Evolutionary conservation across 2,888 invertebrate genomes (phyloP).

Genomic region (Lasioglossum leucozonium): DNA sequence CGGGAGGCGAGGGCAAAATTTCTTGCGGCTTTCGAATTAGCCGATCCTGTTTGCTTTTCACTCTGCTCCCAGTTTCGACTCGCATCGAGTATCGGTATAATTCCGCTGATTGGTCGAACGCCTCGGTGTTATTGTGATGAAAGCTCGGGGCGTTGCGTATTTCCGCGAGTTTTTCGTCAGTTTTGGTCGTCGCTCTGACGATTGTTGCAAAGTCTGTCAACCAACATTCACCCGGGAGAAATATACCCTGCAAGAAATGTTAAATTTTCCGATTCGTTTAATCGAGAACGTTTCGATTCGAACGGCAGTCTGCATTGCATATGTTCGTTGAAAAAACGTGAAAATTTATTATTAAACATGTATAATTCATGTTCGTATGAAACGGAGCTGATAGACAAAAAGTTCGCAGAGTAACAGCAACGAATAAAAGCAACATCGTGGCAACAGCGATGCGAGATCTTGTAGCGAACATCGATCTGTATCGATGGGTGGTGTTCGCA

Average conservation of each 20-base stretch:
- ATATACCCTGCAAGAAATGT: not conserved
- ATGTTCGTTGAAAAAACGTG: too few species aligned
- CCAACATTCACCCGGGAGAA: not conserved
- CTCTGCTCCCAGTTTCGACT: not conserved
- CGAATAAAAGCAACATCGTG: too few species aligned
- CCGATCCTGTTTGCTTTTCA: slow-evolving; percentile 26
- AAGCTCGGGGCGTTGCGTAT: not conserved
- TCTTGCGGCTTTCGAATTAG: slow-evolving; percentile 9
- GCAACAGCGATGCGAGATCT: too few species aligned
- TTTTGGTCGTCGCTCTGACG: not conserved
- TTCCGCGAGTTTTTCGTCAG: not conserved
- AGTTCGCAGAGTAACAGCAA: too few species aligned
- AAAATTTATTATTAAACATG: too few species aligned
- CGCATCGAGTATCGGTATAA: slow-evolving; percentile 18
- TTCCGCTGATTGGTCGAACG: slow-evolving; percentile 7
- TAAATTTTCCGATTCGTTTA: too few species aligned
- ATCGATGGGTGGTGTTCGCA: not conserved
- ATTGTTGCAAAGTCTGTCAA: not conserved
- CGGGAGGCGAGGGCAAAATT: slow-evolving; percentile 6
- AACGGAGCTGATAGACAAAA: too few species aligned
- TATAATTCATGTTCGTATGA: too few species aligned
- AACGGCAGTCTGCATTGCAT: too few species aligned
- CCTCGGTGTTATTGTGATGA: not conserved
- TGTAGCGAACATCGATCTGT: not conserved
- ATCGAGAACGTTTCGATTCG: too few species aligned